Percentiles rank a stretch among this genome's conserved stretches.
phyloP scores from a whole-genome alignment of 2,113 vertebrate species.

The Scytalopus superciliaris region DNA sequence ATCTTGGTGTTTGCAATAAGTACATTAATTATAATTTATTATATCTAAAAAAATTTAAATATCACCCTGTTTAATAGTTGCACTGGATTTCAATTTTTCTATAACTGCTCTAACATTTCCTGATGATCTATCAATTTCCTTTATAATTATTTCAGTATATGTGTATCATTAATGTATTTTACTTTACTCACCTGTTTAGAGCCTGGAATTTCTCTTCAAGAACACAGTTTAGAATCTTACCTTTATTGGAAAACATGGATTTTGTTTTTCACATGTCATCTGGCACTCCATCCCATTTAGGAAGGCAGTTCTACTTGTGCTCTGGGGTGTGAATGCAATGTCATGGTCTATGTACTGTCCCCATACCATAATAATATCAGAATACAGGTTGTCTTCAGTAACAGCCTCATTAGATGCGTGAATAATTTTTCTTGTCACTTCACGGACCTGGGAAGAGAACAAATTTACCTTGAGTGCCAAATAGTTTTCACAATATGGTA shows the following conservation, averaged over 20 bases:
- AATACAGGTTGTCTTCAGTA: conserved; percentile 78
- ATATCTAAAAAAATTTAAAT: not conserved
- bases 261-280: conserved; percentile 76
- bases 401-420: conserved; percentile 66
- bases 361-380: conserved; percentile 89
- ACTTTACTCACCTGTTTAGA: not conserved
- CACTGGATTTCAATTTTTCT: not conserved
- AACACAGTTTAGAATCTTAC: conserved; percentile 64
- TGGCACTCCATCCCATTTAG: conserved; percentile 70
- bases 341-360: conserved; percentile 94
- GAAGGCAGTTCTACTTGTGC: conserved; percentile 49
- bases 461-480: not conserved
- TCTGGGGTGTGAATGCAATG: conserved; percentile 89
- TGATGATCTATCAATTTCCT: not conserved
- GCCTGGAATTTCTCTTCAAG: not conserved
- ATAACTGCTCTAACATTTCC: not conserved
- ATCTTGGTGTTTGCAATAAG: not conserved
- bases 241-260: conserved; percentile 89
- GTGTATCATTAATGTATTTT: not conserved
- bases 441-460: conserved; percentile 78
- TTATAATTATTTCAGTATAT: not conserved
- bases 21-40: not conserved
- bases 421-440: conserved; percentile 85
- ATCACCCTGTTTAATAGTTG: not conserved
- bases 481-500: not conserved